These are phyloP conservation scores for Gallinago nigripennis DNA, from an alignment of 2,797 vertebrate genomes.

Conservation along the genomic window DNA sequence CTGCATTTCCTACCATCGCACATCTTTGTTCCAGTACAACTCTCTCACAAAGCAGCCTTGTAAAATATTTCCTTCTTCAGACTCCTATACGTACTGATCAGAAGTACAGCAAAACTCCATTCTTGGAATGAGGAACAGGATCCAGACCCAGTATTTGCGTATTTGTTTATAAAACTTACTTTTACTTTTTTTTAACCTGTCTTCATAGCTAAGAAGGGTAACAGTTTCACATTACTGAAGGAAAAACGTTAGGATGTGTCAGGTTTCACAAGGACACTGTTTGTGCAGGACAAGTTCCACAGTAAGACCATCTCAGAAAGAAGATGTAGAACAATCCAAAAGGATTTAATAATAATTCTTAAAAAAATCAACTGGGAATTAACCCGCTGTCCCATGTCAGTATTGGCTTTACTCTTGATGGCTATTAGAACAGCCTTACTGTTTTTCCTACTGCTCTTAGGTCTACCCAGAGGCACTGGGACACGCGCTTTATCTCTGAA, in stretches of 20 bases:
- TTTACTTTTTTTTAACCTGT: neutral
- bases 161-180: constrained; percentile 6
- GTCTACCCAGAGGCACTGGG: neutral
- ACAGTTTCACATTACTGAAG: neutral
- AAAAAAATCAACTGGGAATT: neutral
- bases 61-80: constrained; percentile 54
- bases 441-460: neutral
- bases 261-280: neutral
- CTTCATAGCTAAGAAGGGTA: neutral
- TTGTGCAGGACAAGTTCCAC: neutral
- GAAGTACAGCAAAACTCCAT: constrained; percentile 28
- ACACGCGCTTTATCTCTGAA: neutral
- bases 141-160: neutral
- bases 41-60: constrained; percentile 38
- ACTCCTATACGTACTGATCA: constrained; percentile 29
- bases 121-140: constrained; percentile 23
- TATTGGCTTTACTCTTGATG: neutral
- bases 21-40: constrained; percentile 31
- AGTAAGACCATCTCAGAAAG: neutral
- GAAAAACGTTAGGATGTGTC: neutral
- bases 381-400: neutral
- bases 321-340: neutral
- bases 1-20: constrained; percentile 30
- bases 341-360: neutral
- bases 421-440: neutral